phyloP scores from a whole-genome alignment of 2,113 vertebrate genomes.

The Saguinus midas region DNA sequence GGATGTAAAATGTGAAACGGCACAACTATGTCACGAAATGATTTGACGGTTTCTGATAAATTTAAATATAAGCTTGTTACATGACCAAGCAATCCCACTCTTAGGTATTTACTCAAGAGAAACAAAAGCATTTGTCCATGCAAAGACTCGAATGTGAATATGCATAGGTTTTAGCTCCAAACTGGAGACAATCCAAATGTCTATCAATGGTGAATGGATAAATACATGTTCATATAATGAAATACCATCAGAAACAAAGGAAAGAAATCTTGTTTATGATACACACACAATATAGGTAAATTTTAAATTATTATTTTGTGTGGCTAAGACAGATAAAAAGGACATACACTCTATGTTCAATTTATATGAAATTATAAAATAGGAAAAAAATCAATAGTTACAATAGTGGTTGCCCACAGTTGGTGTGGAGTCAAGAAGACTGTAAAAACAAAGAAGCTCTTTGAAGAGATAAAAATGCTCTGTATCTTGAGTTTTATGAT shows the following conservation, averaged over 20 bases:
- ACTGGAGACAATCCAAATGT: not conserved
- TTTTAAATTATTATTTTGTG: not conserved
- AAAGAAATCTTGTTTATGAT: not conserved
- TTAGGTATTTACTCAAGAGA: not conserved
- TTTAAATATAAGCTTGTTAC: not conserved
- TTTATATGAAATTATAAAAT: not conserved
- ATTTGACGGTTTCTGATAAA: not conserved
- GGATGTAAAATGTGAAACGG: not conserved
- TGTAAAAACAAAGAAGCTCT: not conserved
- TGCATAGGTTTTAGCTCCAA: not conserved
- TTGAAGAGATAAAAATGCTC: not conserved
- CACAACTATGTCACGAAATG: not conserved
- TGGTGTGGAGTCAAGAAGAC: not conserved
- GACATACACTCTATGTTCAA: not conserved
- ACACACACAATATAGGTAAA: not conserved
- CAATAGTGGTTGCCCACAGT: not conserved
- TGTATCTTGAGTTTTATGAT: not conserved
- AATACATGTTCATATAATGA: not conserved
- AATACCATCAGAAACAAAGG: not conserved
- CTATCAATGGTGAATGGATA: not conserved
- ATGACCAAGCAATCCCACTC: not conserved
- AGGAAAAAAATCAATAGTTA: not conserved
- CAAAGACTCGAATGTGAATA: not conserved
- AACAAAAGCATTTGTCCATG: not conserved
- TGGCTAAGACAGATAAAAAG: not conserved